Base-by-base conservation (phyloP, 2,888 invertebrate species). In the Dromius quadrimaculatus region DNA sequence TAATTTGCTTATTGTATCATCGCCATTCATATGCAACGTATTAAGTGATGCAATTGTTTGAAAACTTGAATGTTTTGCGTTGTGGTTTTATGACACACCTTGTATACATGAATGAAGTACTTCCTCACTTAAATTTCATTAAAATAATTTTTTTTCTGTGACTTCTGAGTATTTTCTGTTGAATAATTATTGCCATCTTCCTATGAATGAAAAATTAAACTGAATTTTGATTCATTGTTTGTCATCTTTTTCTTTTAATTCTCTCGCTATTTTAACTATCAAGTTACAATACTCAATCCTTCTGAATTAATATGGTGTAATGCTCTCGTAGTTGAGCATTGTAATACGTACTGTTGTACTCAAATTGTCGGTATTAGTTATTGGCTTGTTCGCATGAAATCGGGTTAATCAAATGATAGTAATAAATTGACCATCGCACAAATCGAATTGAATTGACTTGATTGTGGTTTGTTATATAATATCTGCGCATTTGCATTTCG, bases 371-470 rank as follows among this genome's bases (percentile, higher is more conserved):
- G 22, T 34, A 34, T 50, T 50, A 11, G 50, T 50, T 57, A 41
- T 32, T 66, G 22, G 54, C 54, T 38, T 15, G 22, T 57, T 38
- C 57, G 28, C 57, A 57, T 45, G 69, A 69, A 69, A 69, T 69
- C 69, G 69, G 69, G 69, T 69, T 69, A 69, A 69, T 69, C 69
- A 69, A 69, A 69, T 69, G 61, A 69, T 61, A 59, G 61, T 69
- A 69, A 69, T 69, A 59, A 69, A 69, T 69, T 69, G 69, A 59
- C 69, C 61, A 36, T 59, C 69, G 61, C 69, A 61, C 45, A 69
- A 69, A 69, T 69, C 69, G 69, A 69, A 69, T 69, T 41, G 59
- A 69, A 69, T 69, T 69, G 69, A 69, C 59, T 69, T 69, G 69
- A 69, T 69, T 69, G 69, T 59, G 2, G 54, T 50, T 68, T 43